Base-by-base conservation (phyloP, 35 echinoderm and acorn worm genomes). In the Amphiura filiformis region DNA sequence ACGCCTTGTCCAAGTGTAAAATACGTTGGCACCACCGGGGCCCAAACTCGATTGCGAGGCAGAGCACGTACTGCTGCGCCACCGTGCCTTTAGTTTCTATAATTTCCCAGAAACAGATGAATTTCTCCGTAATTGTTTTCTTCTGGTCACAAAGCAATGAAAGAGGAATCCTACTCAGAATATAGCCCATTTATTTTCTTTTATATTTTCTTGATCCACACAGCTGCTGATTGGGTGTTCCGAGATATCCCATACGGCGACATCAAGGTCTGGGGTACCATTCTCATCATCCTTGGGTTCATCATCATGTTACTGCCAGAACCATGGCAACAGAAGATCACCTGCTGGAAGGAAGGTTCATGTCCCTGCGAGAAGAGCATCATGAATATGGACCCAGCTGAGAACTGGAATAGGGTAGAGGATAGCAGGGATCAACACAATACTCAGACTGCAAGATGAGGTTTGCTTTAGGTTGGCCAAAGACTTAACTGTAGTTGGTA, bases 291-390 rank as follows among this genome's bases (percentile, higher is more conserved):
- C 34, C 86, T 77, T 4, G 95, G 91, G 17, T 93, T 97, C 77
- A 31, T 91, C 41, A 37, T 97, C 81, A 97, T 97, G 95, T 38
- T 97, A n/a, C 37, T 91, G n/a, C 95, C 95, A 1, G 88, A 86
- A 39, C 47, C 41, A 0, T 86, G 76, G 64, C 91, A 93, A 78
- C 47, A 77, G 35, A 97, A 90, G 64, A 79, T 91, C 18, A 86
- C 89, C 31, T 93, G 87, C 86, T 90, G 88, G 89, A 85, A 84
- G 35, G 89, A 91, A 31, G 89, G 82, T 1, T 31, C 61, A 35
- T 35, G 35, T 11, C 82, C 89, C 15, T 91, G 89, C 36, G 83
- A 85, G 56, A 85, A 30, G 26, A 70, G 61, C 44, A 52, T 52
- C 44, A 52, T 52, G 44, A 20, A 52, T 20, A 11, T 52, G 44